Conservation (phyloP, 2,888 invertebrate species). For the Esperia sulphurella region DNA sequence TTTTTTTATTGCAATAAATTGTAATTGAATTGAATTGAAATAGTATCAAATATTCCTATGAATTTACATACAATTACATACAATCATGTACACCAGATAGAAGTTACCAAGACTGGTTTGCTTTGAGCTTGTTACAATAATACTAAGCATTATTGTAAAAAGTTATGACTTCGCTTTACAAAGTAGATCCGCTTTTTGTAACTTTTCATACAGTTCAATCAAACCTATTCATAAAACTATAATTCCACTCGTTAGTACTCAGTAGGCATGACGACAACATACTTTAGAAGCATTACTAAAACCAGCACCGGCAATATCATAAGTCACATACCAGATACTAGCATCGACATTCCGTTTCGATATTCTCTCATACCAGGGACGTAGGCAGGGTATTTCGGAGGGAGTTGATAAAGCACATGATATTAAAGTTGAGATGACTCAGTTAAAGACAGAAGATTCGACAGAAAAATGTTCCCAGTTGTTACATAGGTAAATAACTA, state of each 20-base stretch:
- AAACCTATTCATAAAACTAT: slow-evolving; percentile 1
- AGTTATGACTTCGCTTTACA: not conserved
- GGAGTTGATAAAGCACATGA: too few relatives aligned
- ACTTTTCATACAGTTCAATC: not conserved
- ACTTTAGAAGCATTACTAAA: slow-evolving; percentile 37
- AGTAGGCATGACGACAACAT: slow-evolving; percentile 17
- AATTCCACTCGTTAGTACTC: slow-evolving; percentile 19
- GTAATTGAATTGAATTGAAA: too few relatives aligned
- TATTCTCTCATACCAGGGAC: not conserved
- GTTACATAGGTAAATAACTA: too few relatives aligned
- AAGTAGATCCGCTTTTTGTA: not conserved
- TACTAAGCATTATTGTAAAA: not conserved
- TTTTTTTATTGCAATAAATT: too few relatives aligned
- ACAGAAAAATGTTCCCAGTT: too few relatives aligned
- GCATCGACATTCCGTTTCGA: slow-evolving; percentile 15
- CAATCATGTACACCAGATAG: too few relatives aligned
- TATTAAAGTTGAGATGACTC: too few relatives aligned
- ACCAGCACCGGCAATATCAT: slow-evolving; percentile 37
- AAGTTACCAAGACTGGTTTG: too few relatives aligned
- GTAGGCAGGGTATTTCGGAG: not conserved
- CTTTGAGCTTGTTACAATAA: too few relatives aligned
- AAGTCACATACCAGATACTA: slow-evolving; percentile 40
- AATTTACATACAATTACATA: too few relatives aligned
- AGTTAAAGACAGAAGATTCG: too few relatives aligned
- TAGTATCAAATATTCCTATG: too few relatives aligned